Evolutionary conservation across 35 echinoderm and acorn worm genomes (phyloP).

Genomic region (Nesometra sesokonis): DNA sequence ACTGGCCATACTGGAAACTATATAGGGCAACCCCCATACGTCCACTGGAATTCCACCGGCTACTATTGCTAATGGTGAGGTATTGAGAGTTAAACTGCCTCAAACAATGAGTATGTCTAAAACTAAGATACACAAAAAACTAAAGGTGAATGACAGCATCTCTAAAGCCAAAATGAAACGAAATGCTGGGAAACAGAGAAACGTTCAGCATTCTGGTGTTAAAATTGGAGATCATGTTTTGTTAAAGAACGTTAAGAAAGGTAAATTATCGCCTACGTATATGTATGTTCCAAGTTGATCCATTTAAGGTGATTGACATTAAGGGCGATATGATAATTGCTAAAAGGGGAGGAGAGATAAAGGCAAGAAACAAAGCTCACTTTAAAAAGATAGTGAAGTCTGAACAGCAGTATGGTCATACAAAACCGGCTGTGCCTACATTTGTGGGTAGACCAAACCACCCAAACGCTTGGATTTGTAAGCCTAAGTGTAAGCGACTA

Average conservation of each 20-base stretch:
- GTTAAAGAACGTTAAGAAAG: not conserved
- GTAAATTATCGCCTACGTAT: not conserved
- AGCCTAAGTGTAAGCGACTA: too few species aligned
- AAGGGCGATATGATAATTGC: too few species aligned
- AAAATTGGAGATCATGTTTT: not conserved
- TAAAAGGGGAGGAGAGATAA: too few species aligned
- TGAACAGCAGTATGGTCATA: too few species aligned
- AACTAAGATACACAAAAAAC: not conserved
- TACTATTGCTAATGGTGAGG: not conserved
- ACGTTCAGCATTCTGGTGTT: not conserved
- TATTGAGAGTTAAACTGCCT: not conserved
- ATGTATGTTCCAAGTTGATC: not conserved
- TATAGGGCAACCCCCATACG: conserved; percentile 1
- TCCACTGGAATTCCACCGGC: not conserved
- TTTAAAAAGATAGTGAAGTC: too few species aligned
- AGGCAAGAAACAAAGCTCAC: too few species aligned
- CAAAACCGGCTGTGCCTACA: too few species aligned
- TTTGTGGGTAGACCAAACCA: too few species aligned
- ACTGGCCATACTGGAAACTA: too few species aligned
- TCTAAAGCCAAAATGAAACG: not conserved
- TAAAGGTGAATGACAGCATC: not conserved
- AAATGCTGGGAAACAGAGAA: not conserved
- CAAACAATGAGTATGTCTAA: not conserved
- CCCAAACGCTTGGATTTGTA: too few species aligned
- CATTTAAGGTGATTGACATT: too few species aligned